These are phyloP conservation scores for Tenthredo amoena DNA, from an alignment of 2,888 invertebrate species.

Conservation along the genomic window DNA sequence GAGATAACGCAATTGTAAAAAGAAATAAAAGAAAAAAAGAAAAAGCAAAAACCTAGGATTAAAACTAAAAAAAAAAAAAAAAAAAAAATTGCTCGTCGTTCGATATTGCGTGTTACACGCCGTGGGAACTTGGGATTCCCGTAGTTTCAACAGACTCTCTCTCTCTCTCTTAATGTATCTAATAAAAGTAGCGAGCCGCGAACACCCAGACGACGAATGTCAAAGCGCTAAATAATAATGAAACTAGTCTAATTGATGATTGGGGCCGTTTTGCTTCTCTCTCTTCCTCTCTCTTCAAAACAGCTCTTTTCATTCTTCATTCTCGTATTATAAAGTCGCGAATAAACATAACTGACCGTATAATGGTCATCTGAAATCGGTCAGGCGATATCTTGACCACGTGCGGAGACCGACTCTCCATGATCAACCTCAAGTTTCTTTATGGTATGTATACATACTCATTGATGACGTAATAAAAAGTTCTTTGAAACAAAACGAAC, in stretches of 20 bases:
- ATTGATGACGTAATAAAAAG: background rate
- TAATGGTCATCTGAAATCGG: background rate
- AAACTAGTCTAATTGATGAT: slow-evolving; percentile 8
- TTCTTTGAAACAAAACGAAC: slow-evolving; percentile 24
- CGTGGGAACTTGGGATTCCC: slow-evolving; percentile 19
- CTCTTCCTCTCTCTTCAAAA: background rate
- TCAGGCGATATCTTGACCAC: background rate
- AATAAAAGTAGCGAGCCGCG: background rate
- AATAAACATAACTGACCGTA: background rate
- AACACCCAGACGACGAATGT: background rate
- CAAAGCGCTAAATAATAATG: slow-evolving; percentile 11
- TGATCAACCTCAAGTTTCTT: background rate
- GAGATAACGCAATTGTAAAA: background rate
- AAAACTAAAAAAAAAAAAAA: background rate
- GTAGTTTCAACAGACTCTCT: background rate
- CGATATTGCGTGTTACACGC: background rate
- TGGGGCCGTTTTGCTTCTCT: background rate
- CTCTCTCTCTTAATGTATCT: background rate
- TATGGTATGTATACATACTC: background rate
- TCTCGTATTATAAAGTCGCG: background rate
- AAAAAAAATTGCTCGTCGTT: background rate
- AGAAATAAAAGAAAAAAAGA: background rate
- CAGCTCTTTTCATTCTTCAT: background rate
- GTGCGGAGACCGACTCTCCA: background rate
- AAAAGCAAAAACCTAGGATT: background rate